phyloP scores from a whole-genome alignment of 1,140 invertebrate species.

The Eufriesea mexicana region DNA sequence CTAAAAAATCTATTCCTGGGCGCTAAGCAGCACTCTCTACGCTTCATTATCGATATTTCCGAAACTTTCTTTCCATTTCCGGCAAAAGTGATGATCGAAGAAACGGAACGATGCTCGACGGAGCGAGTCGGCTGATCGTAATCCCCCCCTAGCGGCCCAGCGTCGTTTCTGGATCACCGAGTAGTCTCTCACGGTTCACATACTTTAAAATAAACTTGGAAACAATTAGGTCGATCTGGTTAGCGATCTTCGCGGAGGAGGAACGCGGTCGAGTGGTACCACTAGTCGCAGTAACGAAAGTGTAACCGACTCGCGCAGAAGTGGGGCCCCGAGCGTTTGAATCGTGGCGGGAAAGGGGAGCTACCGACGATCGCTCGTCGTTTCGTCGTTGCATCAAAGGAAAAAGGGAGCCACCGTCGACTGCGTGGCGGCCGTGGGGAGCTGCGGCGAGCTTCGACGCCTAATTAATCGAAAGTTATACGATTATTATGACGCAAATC shows the following conservation, averaged over 20 bases:
- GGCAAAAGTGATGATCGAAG: neutral
- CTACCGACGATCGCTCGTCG: neutral
- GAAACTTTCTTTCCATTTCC: neutral
- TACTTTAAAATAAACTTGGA: constrained; percentile 48
- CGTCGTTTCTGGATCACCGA: neutral
- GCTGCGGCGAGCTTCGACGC: constrained; percentile 17
- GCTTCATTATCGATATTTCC: neutral
- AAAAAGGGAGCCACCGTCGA: constrained; percentile 9
- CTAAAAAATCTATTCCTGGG: no score
- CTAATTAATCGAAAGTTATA: constrained; percentile 70
- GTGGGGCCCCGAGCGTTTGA: constrained; percentile 52
- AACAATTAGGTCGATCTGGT: constrained; percentile 50
- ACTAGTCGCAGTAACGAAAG: constrained; percentile 77
- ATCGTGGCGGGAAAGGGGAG: constrained; percentile 14
- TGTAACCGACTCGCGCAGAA: constrained; percentile 71
- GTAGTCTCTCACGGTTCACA: constrained; percentile 37
- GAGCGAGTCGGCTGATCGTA: neutral
- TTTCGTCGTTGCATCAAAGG: constrained; percentile 21
- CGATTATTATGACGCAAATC: constrained; percentile 63
- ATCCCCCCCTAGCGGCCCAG: neutral
- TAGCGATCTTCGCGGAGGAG: constrained; percentile 59
- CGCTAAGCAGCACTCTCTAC: no score
- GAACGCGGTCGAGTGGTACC: constrained; percentile 72
- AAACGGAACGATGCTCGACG: neutral
- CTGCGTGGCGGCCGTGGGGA: neutral